Evolutionary conservation across 2,797 vertebrate species (phyloP), one percentile per base, ranked within the genome.

Genomic region (Oreochromis mossambicus): DNA sequence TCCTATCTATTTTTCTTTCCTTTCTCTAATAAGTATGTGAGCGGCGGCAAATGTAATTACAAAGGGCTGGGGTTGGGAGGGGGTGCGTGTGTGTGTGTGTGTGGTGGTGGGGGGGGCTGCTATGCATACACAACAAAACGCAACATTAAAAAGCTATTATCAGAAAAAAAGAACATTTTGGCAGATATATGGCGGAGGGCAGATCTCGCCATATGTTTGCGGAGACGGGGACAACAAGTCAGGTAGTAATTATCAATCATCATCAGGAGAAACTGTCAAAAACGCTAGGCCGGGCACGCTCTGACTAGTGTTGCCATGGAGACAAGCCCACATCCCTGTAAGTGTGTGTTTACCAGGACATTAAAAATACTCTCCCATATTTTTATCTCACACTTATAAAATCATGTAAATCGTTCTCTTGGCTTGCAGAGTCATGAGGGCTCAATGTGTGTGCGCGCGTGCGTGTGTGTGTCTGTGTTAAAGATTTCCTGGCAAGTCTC

Each of bases 211-310:
- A 95, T 96, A 96, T 95, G 94, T 95, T 94, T 94, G 92, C 52
- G 51, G 86, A 91, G 92, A 92, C 81, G 81, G 86, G 92, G 89
- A 95, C 93, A 93, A 93, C 94, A 91, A 95, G 94, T 94, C 93
- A 95, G 94, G 93, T 95, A 92, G 92, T 93, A 95, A 95, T 95
- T 95, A 95, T 96, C 94, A 96, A 95, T 96, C 95, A 95, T 93
- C 94, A 95, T 96, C 95, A 95, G 89, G 85, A 92, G 88, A 90
- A 88, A 68, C 92, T 93, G 94, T 95, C 92, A 94, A 87, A 94
- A 93, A 93, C 41, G 88, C 88, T 79, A 85, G 82, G 88, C 82
- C 51, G 82, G 91, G 92, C 93, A 93, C 78, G 48, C 92, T 94
- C 89, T 43, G 87, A 87, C 92, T 93, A 24, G 84, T 8, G 95